These are phyloP conservation scores for Pogonocherus hispidulus DNA, from an alignment of 2,888 invertebrate species.

Conservation along the genomic window DNA sequence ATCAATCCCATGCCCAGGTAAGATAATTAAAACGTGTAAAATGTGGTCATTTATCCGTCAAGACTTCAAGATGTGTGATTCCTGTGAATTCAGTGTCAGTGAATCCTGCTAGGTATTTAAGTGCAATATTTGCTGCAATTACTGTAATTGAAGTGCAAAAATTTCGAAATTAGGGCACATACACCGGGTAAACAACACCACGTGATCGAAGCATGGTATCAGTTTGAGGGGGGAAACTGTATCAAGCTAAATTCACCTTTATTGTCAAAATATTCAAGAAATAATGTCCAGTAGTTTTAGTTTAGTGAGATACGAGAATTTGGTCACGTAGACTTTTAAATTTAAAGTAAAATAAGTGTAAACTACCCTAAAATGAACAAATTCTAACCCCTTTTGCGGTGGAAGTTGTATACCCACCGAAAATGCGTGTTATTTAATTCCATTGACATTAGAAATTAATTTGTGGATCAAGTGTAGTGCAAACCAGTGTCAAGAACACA, in stretches of 20 bases:
- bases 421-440: slow-evolving; percentile 30
- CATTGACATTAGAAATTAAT: slow-evolving; percentile 17
- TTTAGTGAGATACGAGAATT: slow-evolving; percentile 48
- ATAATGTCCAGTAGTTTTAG: slow-evolving; percentile 42
- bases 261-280: slow-evolving; percentile 57
- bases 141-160: slow-evolving; percentile 14
- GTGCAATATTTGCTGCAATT: no score
- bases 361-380: slow-evolving; percentile 24
- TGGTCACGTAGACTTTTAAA: slow-evolving; percentile 57
- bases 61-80: no score
- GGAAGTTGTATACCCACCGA: slow-evolving; percentile 16
- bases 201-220: slow-evolving; percentile 65
- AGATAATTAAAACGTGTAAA: no score
- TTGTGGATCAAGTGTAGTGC: slow-evolving; percentile 23
- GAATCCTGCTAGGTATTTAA: no score
- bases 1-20: no score
- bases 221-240: slow-evolving; percentile 49
- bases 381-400: slow-evolving; percentile 21
- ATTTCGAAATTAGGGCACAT: slow-evolving; percentile 38
- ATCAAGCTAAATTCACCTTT: slow-evolving; percentile 59
- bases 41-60: no score
- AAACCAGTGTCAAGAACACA: slow-evolving; percentile 32
- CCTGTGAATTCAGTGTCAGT: no score
- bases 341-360: slow-evolving; percentile 11
- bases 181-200: slow-evolving; percentile 63